These are phyloP conservation scores for Setophaga petechia DNA, from an alignment of 2,113 vertebrate genomes.

Conservation along the genomic window DNA sequence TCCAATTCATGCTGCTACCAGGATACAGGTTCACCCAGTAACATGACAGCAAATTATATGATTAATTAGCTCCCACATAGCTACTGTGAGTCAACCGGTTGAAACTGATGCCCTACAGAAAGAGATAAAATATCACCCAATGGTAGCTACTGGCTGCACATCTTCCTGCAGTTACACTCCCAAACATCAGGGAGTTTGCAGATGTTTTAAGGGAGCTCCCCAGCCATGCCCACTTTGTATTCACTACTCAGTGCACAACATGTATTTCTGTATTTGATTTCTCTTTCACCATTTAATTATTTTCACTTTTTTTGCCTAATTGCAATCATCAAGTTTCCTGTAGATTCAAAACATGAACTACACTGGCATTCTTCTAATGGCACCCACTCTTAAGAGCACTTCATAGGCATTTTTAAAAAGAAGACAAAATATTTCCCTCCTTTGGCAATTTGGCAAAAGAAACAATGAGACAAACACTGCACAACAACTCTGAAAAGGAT, in stretches of 20 bases:
- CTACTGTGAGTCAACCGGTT: neutral
- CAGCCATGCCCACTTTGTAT: neutral
- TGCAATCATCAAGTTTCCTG: neutral
- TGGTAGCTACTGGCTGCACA: neutral
- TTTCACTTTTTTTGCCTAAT: neutral
- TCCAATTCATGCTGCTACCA: slow-evolving; percentile 13
- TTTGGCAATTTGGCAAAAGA: neutral
- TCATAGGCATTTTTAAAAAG: neutral
- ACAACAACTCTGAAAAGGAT: neutral
- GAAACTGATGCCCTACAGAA: neutral
- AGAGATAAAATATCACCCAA: neutral
- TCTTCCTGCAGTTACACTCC: neutral
- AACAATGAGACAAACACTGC: neutral
- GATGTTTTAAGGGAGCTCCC: neutral
- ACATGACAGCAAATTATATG: neutral
- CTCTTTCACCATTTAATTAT: neutral
- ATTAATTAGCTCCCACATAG: slow-evolving; percentile 49
- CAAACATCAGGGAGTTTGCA: neutral
- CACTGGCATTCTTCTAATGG: neutral
- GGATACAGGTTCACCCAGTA: neutral
- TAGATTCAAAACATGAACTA: neutral
- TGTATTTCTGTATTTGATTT: neutral
- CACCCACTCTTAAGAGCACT: neutral
- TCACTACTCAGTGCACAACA: fast-evolving
- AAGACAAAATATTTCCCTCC: neutral